Evolutionary conservation across 2,888 invertebrate genomes (phyloP), one percentile per base, ranked within the genome.

Genomic region (Laothoe populi): DNA sequence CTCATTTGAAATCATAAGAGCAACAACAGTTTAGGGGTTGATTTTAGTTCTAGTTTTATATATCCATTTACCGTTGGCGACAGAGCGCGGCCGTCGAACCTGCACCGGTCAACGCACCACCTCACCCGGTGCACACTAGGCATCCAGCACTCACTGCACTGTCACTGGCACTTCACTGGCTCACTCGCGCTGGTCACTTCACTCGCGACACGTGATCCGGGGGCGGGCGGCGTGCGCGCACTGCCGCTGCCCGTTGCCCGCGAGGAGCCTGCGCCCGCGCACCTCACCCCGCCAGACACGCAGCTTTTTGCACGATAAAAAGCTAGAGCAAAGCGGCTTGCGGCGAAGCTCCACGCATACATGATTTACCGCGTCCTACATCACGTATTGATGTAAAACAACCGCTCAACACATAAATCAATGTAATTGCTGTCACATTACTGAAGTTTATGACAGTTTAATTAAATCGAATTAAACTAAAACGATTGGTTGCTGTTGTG

Each of bases 61-160:
- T 8, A 4, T 4, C 21, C 31, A 49, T 26, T 53, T 53, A 53
- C 53, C 53, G 53, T 35, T 53, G 31, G 13, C 45, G 11, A 26
- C 31, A 26, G 38, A 11, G 38, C 42, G 26, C 74, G 77, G 78
- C 72, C 82, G 78, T 77, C 77, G 81, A 78, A 78, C 84, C 72
- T 82, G 81, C 71, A 74, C 80, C 87, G 87, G 86, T 86, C 88
- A 84, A 86, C 84, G 87, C 84, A 81, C 87, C 79, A 79, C n/a
- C 19, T 45, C 24, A 35, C 31, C 7, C 4, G 11, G 11, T 23
- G 7, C 24, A n/a, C 66, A 60, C 61, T 44, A 42, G 24, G 44
- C 42, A 59, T 59, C 68, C 66, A 68, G 31, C 31, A 53, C 53
- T 35, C 53, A 35, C 53, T 31, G 31, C 49, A 49, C 49, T 26